A percentile compares a stretch with the other conserved stretches of the same genome.
phyloP scores from a whole-genome alignment of 2,113 vertebrate species.

The Lycaon pictus region DNA sequence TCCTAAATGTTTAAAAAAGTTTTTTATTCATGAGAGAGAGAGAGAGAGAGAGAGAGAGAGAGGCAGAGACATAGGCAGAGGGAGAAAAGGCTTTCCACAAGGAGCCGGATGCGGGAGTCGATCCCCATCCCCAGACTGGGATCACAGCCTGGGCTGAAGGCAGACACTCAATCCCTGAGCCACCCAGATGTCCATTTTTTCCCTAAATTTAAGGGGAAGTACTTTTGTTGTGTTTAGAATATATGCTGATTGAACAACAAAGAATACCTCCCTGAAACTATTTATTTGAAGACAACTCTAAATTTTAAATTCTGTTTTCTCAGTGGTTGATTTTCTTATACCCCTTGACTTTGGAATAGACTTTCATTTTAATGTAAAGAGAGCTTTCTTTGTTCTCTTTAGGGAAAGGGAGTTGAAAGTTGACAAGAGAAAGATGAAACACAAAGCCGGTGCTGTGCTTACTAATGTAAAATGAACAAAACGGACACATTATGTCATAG shows the following conservation, averaged over 20 bases:
- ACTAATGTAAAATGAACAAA: slow-evolving; percentile 69
- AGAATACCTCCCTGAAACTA: background rate
- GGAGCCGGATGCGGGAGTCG: too few relatives aligned
- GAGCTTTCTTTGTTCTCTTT: background rate
- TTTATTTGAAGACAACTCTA: background rate
- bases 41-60: too few relatives aligned
- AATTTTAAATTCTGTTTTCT: slow-evolving; percentile 24
- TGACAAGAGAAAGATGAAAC: slow-evolving; percentile 57
- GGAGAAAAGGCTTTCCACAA: too few relatives aligned
- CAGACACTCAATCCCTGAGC: too few relatives aligned
- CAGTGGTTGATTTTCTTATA: background rate
- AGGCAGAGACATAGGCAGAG: too few relatives aligned
- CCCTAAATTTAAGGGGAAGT: background rate
- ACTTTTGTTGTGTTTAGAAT: background rate
- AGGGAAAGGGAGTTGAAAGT: background rate
- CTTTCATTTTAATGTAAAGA: background rate
- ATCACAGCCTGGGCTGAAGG: too few relatives aligned
- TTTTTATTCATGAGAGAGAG: too few relatives aligned
- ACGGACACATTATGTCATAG: slow-evolving; percentile 40
- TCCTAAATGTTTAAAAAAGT: background rate
- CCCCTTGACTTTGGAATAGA: background rate
- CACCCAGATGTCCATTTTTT: background rate
- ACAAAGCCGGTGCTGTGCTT: slow-evolving; percentile 44
- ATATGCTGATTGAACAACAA: background rate
- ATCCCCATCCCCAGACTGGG: too few relatives aligned